Evolutionary conservation across 2,113 vertebrate species (phyloP), one percentile per base, ranked within the genome.

Genomic region (Notarius lentiginosus): DNA sequence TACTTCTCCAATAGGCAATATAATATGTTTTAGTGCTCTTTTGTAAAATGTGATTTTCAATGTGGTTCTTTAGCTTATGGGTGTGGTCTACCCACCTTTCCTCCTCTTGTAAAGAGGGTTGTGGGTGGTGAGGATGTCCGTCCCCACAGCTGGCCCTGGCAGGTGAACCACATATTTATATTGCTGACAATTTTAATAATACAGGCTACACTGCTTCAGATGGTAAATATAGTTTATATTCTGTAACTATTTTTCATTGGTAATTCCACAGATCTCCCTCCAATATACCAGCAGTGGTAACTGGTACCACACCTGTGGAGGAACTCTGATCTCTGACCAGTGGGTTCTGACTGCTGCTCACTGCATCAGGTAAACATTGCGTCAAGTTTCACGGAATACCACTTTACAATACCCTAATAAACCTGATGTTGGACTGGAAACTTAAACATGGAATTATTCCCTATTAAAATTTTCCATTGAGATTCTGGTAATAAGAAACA

Each of bases 341-440:
- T 97, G 95, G 90, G 97, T 98, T 84, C 94, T 98, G 87, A 99
- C 97, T 0, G 97, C 97, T 0, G 97, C 97, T 84, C 97, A 97
- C 89, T 98, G 97, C 82, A 96, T 97, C 95, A 96, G 96, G 97
- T 99, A 93, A 79, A 20, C 60, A 24, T 41, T 47, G 30, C 3
- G 20, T 83, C 53, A 65, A 8, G 58, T 10, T 51, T 87, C 30
- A 41, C 11, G 5, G 60, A 20, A 76, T 20, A 77, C 58, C 24
- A 76, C 24, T 51, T 85, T 79, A 51, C 6, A 17, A 22, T 27
- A 83, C 11, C 8, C 22, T 24, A 61, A 11, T 70, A 15, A 49
- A n/a, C n/a, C 41, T 49, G 9, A 34, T 82, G 47, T 49, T 22
- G 34, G 34, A 20, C 70, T 73, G 17, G 20, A 47, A 47, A 47